phyloP scores from a whole-genome alignment of 2,797 vertebrate species.

The Sebastes nivosus region DNA sequence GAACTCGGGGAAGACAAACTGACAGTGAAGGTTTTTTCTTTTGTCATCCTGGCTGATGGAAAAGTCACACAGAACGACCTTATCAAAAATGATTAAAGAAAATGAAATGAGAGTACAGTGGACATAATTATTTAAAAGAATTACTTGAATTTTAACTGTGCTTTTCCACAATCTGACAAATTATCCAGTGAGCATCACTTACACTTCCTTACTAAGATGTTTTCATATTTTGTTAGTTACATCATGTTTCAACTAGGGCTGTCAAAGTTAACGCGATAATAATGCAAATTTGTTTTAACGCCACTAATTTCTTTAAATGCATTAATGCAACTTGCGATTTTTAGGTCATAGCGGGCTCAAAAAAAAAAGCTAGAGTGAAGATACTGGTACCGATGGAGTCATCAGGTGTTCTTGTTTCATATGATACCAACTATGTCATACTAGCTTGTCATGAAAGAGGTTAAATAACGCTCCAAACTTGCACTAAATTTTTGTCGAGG shows the following conservation, averaged over 20 bases:
- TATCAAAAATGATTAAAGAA: background rate
- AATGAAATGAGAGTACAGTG: background rate
- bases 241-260: background rate
- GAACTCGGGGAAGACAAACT: background rate
- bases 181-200: background rate
- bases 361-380: background rate
- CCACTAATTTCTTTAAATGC: no score
- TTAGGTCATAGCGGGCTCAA: background rate
- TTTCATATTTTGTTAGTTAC: background rate
- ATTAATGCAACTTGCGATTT: no score
- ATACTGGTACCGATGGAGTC: no score
- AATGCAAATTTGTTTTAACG: no score
- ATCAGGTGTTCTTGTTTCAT: no score
- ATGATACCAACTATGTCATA: no score
- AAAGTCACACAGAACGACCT: background rate
- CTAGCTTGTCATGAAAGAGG: rapidly evolving
- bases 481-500: no score
- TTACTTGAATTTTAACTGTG: background rate
- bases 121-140: background rate
- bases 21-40: background rate
- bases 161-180: slow-evolving; percentile 3
- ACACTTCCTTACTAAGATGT: background rate
- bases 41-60: background rate
- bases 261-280: no score
- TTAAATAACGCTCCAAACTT: no score